Percentiles rank a stretch among this genome's conserved stretches.
These are phyloP conservation scores for Tenualosa ilisha DNA, from an alignment of 2,797 vertebrate genomes.

Conservation along the genomic window DNA sequence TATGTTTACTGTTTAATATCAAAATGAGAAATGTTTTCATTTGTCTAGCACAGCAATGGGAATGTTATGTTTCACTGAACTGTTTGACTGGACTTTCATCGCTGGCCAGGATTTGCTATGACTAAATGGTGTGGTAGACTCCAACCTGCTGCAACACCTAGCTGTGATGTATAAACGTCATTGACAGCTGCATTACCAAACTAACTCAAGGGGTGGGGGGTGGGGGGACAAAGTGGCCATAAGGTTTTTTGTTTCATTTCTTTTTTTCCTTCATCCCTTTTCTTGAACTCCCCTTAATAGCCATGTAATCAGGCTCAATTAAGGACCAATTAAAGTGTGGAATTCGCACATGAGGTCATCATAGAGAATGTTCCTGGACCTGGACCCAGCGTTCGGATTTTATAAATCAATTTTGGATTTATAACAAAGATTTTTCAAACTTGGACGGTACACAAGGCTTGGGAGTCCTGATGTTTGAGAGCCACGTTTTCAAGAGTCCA, in stretches of 20 bases:
- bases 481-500: conserved; percentile 16
- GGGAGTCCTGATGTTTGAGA: conserved; percentile 10
- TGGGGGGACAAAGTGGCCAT: not conserved
- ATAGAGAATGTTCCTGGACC: conserved; percentile 58
- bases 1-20: conserved; percentile 40
- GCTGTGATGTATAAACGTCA: conserved; percentile 60
- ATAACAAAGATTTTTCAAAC: conserved; percentile 45
- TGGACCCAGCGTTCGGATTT: conserved; percentile 55
- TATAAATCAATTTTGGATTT: conserved; percentile 60
- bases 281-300: conserved; percentile 59
- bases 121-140: conserved; percentile 53
- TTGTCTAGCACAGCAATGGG: conserved; percentile 12
- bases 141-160: conserved; percentile 64
- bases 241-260: conserved; percentile 9
- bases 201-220: not conserved
- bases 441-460: conserved; percentile 35
- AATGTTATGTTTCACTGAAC: conserved; percentile 30
- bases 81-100: conserved; percentile 24
- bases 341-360: conserved; percentile 70
- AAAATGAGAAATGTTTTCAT: conserved; percentile 30
- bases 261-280: conserved; percentile 30
- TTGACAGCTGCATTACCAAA: not conserved
- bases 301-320: conserved; percentile 70
- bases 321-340: conserved; percentile 66
- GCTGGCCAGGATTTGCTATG: conserved; percentile 51